Evolutionary conservation across 2,888 invertebrate genomes (phyloP).

Genomic region (Nesidiocoris tenuis): DNA sequence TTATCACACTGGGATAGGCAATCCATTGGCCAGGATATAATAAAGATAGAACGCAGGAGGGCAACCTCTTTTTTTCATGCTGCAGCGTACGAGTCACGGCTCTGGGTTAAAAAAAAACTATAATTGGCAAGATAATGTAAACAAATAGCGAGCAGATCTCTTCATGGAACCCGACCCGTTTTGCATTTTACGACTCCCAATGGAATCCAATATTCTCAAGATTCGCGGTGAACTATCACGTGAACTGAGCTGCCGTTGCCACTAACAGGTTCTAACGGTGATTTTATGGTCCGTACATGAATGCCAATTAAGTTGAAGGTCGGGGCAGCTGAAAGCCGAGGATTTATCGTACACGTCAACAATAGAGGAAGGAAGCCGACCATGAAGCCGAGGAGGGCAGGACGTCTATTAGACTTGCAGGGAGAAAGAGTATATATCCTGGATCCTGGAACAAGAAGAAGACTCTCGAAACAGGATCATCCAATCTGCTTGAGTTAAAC

Average conservation of each 20-base stretch:
- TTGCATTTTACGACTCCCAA: background rate
- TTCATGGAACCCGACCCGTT: background rate
- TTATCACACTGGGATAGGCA: too few species aligned
- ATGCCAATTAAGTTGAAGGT: constrained; percentile 33
- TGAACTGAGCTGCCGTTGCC: constrained; percentile 2
- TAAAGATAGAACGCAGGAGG: too few species aligned
- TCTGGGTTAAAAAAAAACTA: too few species aligned
- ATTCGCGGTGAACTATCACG: constrained; percentile 32
- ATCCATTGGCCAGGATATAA: too few species aligned
- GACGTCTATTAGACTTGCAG: constrained; percentile 23
- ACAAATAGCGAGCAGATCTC: background rate
- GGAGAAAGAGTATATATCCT: background rate
- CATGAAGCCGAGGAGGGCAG: background rate
- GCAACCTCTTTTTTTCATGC: too few species aligned
- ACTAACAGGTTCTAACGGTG: constrained; percentile 31
- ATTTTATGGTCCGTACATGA: constrained; percentile 33
- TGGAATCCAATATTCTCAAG: background rate
- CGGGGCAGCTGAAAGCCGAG: constrained; percentile 18
- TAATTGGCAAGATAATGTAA: too few species aligned
- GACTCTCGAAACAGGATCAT: background rate
- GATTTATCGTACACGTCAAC: constrained; percentile 34
- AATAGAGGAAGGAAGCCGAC: constrained; percentile 9
- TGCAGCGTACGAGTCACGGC: too few species aligned
- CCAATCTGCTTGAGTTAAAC: background rate
- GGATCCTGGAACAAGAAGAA: background rate